Evolutionary conservation across 2,797 vertebrate species (phyloP).

Genomic region (Synanceia verrucosa): DNA sequence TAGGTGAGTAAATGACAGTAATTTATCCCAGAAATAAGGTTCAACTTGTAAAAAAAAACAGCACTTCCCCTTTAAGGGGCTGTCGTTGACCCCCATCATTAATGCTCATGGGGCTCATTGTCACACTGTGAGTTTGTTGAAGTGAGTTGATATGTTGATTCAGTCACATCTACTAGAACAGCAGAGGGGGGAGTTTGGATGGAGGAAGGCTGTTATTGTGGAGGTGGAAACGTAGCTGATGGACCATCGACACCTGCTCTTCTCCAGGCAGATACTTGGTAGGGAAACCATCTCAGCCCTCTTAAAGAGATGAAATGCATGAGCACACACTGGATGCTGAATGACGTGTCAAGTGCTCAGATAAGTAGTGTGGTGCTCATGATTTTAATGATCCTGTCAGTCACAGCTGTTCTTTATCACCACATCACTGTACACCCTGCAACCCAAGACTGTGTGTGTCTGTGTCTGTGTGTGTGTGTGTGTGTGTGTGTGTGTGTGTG

Average conservation of each 20-base stretch:
- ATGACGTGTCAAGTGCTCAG: constrained; percentile 49
- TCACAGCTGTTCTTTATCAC: constrained; percentile 38
- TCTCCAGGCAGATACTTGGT: constrained; percentile 17
- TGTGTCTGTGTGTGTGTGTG: constrained; percentile 5
- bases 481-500: constrained; percentile 13
- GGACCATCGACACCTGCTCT: constrained; percentile 13
- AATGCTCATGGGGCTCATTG: too few species aligned
- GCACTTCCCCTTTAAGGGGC: too few species aligned
- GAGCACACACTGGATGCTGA: constrained; percentile 25
- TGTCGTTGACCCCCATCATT: too few species aligned
- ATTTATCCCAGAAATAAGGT: too few species aligned
- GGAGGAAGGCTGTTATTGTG: neutral
- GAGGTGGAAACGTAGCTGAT: constrained; percentile 9
- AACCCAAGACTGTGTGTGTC: neutral
- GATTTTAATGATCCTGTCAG: constrained; percentile 66
- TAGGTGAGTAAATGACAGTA: too few species aligned
- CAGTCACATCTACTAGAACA: constrained; percentile 3
- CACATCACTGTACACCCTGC: constrained; percentile 2
- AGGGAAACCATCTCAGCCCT: neutral
- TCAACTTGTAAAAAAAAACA: too few species aligned
- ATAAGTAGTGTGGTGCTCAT: constrained; percentile 45
- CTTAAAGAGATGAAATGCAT: constrained; percentile 42
- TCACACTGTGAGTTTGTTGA: neutral
- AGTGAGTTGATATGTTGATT: neutral
- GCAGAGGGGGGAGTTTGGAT: neutral